These are phyloP conservation scores for Trichosurus vulpecula DNA, from an alignment of 2,797 vertebrate genomes.

Conservation along the genomic window DNA sequence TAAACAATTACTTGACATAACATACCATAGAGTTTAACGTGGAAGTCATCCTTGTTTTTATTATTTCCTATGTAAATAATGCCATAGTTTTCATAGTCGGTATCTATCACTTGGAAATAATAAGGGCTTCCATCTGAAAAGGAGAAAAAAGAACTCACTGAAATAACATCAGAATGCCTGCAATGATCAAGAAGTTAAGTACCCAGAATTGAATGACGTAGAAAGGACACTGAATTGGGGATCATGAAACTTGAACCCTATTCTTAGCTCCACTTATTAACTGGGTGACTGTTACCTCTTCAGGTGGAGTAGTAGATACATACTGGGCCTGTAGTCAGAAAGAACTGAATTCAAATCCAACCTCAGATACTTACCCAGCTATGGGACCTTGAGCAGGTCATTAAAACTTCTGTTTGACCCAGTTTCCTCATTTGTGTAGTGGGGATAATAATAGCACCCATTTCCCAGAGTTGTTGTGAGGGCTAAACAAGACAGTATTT, in stretches of 20 bases:
- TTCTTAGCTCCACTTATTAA: not conserved
- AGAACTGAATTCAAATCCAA: not conserved
- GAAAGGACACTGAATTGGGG: not conserved
- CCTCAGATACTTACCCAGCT: not conserved
- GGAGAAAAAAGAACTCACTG: not conserved
- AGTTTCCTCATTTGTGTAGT: not conserved
- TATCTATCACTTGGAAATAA: not conserved
- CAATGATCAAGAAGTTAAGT: not conserved
- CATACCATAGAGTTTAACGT: not conserved
- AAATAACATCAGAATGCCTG: not conserved
- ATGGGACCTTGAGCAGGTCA: not conserved
- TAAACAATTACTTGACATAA: not conserved
- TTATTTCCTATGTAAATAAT: not conserved
- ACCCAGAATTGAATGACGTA: not conserved
- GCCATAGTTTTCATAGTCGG: not conserved
- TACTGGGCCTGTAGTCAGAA: not conserved
- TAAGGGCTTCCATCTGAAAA: not conserved
- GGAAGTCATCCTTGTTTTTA: not conserved
- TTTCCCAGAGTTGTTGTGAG: not conserved
- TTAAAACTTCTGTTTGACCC: not conserved
- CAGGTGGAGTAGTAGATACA: not conserved
- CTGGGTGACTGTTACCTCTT: not conserved
- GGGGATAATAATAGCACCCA: not conserved
- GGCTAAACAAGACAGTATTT: not conserved
- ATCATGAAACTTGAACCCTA: not conserved